Evolutionary conservation across 2,797 vertebrate species (phyloP), one percentile per base, ranked within the genome.

Genomic region (Florisuga fusca): DNA sequence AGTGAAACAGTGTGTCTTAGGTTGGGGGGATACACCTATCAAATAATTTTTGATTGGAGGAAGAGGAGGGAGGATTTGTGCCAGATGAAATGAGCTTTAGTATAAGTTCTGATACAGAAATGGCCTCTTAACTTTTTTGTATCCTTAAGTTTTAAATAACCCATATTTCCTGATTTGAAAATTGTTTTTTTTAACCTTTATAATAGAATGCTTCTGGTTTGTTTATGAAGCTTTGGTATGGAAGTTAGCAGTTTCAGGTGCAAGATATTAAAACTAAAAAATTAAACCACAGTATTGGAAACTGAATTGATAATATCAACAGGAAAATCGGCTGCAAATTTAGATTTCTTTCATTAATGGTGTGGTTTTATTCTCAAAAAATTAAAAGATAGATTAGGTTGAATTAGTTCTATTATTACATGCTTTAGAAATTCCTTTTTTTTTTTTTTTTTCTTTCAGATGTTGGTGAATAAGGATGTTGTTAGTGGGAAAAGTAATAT

Each of bases 391-490:
- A 76, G 66, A 63, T 53, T 31, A 76, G 31, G 33, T 64, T 61
- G 8, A 53, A 45, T 78, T 71, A 64, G 6, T 87, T 93, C 29
- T 69, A 18, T 45, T 75, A 9, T 67, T 77, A 12, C 6, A 26
- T 61, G 18, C 21, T 48, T 7, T n/a, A 73, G 31, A 25, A 67
- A 36, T 36, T 36, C 36, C 36, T 36, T 36, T 36, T 36, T 36
- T 36, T 36, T 12, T 1, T 15, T 63, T 71, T 31, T 45, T 46
- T 27, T 15, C n/a, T 41, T 58, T 45, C 33, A 55, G n/a, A 15
- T 53, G 45, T 66, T 94, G 23, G 84, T 95, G 89, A 33, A 27
- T 84, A 83, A 89, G 57, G 46, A 41, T 89, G 7, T 54, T 87
- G 34, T 64, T 59, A 64, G 50, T 72, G 67, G 73, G 26, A 77